Evolutionary conservation across 1,140 invertebrate species (phyloP), one percentile per base, ranked within the genome.

Genomic region (Microplitis mediator): DNA sequence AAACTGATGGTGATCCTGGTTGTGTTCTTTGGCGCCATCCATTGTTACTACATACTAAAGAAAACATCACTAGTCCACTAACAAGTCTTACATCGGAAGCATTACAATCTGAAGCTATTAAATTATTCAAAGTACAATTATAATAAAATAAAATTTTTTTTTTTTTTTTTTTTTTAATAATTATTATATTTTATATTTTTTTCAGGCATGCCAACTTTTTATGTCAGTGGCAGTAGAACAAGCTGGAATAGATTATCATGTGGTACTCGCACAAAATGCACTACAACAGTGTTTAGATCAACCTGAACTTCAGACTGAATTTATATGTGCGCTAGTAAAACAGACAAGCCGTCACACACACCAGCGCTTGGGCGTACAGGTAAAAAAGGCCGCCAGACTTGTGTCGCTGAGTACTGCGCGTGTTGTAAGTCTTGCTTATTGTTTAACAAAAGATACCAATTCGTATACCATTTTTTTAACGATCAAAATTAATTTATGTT

Each of bases 1-100:
- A 97, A 86, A 94, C 94, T 13, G 95, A 97, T 79, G 96, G 95
- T 4, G 96, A 97, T 89, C 91, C 95, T n/a, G 95, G 94, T 85
- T 97, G 95, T 85, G 95, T 96, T 16, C 88, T 98, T 56, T 98
- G 97, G 97, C 92, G 95, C 83, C 96, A 98, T 90, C 96, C 96
- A 9, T 89, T 95, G 45, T 81, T 98, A 74, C 86, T 98, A n/a
- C 95, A 98, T 81, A 93, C 93, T 14, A 97, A 97, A 86, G 95
- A 97, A 77, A 93, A 93, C 60, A 94, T 97, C 60, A 91, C 91
- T 0, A 93, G 93, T 34, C 95, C 95, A 4, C 86, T 97, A 4
- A 96, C 95, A 0, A 95, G 95, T 31, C 87, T 97, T 36, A 94
- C 95, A 32, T 95, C 94, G 1, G 94, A 95, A 83, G 88, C 91